Conservation (phyloP, 53 echinoderm and acorn worm species). For the Paracentrotus lividus region DNA sequence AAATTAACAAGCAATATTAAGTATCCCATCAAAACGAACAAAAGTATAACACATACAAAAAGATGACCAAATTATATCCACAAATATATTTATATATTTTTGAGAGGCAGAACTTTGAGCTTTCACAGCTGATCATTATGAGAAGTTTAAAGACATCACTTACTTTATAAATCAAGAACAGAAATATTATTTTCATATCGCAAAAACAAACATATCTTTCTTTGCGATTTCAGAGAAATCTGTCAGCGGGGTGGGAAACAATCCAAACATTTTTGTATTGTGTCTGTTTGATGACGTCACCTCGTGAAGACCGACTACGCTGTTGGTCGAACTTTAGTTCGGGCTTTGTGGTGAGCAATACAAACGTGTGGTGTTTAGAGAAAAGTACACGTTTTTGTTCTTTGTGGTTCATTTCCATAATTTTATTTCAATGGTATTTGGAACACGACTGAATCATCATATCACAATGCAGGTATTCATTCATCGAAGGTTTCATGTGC, state of each 20-base stretch:
- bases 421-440: not conserved
- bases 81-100: no score
- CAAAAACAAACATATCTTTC: not conserved
- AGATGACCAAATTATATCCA: no score
- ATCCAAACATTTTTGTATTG: not conserved
- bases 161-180: no score
- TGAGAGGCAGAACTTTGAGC: no score
- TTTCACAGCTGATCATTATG: no score
- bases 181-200: no score
- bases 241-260: not conserved
- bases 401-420: slow-evolving; percentile 13
- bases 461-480: slow-evolving; percentile 7
- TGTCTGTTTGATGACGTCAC: not conserved
- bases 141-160: no score
- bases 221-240: not conserved
- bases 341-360: not conserved
- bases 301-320: not conserved
- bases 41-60: no score
- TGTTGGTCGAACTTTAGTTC: not conserved
- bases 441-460: slow-evolving; percentile 1
- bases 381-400: not conserved
- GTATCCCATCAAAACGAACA: no score
- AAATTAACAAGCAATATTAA: no score
- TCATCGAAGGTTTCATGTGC: not conserved
- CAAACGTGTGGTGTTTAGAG: not conserved